Evolutionary conservation across 2,797 vertebrate species (phyloP).

Genomic region (Acipenser transmontanus): DNA sequence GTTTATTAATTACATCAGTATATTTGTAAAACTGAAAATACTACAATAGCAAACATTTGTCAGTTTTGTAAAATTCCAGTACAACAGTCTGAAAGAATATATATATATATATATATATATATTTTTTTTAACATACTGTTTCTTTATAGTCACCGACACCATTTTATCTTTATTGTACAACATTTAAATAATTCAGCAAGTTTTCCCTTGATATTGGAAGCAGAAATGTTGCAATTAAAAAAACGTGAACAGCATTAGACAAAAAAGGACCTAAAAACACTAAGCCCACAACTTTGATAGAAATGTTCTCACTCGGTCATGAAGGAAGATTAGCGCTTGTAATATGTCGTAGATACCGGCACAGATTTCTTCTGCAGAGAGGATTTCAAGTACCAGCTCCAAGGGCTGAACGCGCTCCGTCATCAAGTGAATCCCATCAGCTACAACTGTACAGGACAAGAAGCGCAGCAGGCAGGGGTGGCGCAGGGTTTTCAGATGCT

Average conservation of each 20-base stretch:
- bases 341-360: conserved; percentile 87
- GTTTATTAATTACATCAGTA: neutral
- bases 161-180: too few relatives aligned
- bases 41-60: too few relatives aligned
- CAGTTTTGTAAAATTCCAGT: too few relatives aligned
- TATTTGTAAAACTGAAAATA: too few relatives aligned
- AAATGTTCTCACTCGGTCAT: conserved; percentile 75
- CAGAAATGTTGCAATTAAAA: too few relatives aligned
- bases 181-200: too few relatives aligned
- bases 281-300: neutral
- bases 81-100: too few relatives aligned
- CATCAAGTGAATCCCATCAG: conserved; percentile 83
- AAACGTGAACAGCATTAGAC: neutral
- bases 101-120: too few relatives aligned
- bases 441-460: conserved; percentile 86
- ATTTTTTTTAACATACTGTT: too few relatives aligned
- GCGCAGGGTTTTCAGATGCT: conserved; percentile 94
- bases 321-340: conserved; percentile 87
- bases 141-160: too few relatives aligned
- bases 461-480: conserved; percentile 92
- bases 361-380: conserved; percentile 84
- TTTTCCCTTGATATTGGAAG: neutral
- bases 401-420: conserved; percentile 87
- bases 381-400: conserved; percentile 65
- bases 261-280: neutral